Conservation (phyloP, 2,797 vertebrate species). For the Vipera ursinii region DNA sequence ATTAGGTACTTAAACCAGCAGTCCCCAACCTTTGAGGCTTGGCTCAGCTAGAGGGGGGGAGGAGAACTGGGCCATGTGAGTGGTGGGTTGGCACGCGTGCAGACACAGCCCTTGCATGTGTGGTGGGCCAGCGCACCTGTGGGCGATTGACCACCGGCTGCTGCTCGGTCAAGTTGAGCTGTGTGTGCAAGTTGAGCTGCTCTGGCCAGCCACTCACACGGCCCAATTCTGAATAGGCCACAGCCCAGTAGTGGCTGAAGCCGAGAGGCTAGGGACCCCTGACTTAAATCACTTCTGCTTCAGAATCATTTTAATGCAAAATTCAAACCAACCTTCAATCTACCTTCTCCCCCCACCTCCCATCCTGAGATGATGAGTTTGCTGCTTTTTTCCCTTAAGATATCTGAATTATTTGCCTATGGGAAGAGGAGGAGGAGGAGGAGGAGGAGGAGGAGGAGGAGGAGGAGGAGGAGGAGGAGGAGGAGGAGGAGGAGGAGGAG, state of each 20-base stretch:
- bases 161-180: too few species aligned
- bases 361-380: background rate
- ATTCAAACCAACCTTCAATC: background rate
- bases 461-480: too few species aligned
- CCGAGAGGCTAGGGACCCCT: background rate
- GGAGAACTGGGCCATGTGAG: background rate
- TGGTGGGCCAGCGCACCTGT: background rate
- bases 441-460: background rate
- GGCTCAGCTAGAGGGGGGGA: background rate
- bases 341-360: background rate
- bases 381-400: background rate
- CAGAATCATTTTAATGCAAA: background rate
- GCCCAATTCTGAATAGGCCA: background rate
- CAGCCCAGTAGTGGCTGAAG: rapidly evolving
- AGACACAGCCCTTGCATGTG: rapidly evolving
- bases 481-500: too few species aligned
- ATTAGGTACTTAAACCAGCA: background rate
- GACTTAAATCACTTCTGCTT: background rate
- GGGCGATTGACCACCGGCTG: too few species aligned
- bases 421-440: too few species aligned
- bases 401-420: background rate
- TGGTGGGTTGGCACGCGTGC: background rate
- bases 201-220: rapidly evolving
- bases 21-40: background rate
- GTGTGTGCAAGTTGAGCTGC: too few species aligned